phyloP scores from a whole-genome alignment of 2,797 vertebrate species.

The Pelodytes ibericus region DNA sequence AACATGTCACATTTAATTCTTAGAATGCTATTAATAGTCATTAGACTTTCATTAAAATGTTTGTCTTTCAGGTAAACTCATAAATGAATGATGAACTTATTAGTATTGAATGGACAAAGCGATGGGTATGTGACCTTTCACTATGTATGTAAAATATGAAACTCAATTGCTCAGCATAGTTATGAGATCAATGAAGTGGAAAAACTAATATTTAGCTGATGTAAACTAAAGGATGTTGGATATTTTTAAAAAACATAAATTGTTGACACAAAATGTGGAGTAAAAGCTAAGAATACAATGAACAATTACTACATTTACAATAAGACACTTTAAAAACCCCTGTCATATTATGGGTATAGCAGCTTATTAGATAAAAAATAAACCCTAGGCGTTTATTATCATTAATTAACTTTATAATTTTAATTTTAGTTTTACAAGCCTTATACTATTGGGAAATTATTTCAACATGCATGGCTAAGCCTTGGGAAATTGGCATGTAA shows the following conservation, averaged over 20 bases:
- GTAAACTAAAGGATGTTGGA: not conserved
- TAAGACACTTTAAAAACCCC: not conserved
- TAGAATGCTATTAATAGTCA: no score
- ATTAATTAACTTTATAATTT: slow-evolving; percentile 41
- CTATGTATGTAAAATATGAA: not conserved
- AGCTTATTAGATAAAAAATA: slow-evolving; percentile 15
- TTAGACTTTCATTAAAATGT: no score
- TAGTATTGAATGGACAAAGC: not conserved
- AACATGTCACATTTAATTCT: no score
- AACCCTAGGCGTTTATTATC: slow-evolving; percentile 25
- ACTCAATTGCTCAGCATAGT: not conserved
- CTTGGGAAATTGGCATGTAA: slow-evolving; percentile 28
- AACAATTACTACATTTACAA: not conserved
- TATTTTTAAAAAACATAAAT: not conserved
- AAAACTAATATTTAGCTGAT: not conserved
- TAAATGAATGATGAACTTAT: not conserved
- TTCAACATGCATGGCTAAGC: slow-evolving; percentile 37
- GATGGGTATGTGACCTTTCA: not conserved
- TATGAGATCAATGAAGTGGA: not conserved
- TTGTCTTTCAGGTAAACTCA: no score
- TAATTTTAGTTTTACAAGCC: slow-evolving; percentile 29
- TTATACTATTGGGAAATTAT: slow-evolving; percentile 43
- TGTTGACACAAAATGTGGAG: no score
- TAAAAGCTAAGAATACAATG: not conserved
- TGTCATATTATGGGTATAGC: not conserved